Conservation (phyloP, 2,113 vertebrate genomes). For the Ginglymostoma cirratum region DNA sequence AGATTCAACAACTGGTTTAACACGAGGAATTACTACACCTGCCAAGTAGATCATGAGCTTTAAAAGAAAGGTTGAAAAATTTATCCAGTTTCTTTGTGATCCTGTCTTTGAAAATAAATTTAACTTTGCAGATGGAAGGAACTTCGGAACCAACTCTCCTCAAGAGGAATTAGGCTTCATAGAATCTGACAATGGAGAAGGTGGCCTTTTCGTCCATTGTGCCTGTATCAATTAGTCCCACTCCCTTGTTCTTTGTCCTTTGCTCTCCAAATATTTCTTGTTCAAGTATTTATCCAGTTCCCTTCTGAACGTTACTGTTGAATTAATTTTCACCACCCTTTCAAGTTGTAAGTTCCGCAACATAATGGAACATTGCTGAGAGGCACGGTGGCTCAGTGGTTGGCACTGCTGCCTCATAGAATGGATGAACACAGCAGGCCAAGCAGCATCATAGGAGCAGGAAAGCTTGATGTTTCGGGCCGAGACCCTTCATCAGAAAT, state of each 20-base stretch:
- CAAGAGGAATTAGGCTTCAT: not conserved
- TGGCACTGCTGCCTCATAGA: too few relatives aligned
- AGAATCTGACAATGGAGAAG: not conserved
- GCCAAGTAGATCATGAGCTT: not conserved
- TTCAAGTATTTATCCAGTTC: not conserved
- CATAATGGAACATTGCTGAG: too few relatives aligned
- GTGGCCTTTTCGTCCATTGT: not conserved
- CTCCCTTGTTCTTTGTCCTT: not conserved
- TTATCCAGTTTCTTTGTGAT: not conserved
- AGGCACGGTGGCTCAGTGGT: too few relatives aligned
- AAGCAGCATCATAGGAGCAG: too few relatives aligned
- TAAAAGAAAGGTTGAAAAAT: not conserved
- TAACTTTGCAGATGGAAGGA: not conserved
- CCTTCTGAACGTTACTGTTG: not conserved
- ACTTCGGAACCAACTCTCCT: not conserved
- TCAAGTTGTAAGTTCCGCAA: not conserved
- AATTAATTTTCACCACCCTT: not conserved
- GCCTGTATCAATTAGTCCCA: not conserved
- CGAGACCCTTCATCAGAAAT: too few relatives aligned
- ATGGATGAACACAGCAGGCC: too few relatives aligned
- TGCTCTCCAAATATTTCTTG: not conserved
- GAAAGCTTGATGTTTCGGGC: too few relatives aligned
- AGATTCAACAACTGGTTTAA: not conserved
- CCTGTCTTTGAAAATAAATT: slow-evolving; percentile 11
- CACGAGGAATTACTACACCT: not conserved